These are phyloP conservation scores for Meloidogyne chitwoodi DNA, from an alignment of 1,140 invertebrate genomes.

Conservation along the genomic window DNA sequence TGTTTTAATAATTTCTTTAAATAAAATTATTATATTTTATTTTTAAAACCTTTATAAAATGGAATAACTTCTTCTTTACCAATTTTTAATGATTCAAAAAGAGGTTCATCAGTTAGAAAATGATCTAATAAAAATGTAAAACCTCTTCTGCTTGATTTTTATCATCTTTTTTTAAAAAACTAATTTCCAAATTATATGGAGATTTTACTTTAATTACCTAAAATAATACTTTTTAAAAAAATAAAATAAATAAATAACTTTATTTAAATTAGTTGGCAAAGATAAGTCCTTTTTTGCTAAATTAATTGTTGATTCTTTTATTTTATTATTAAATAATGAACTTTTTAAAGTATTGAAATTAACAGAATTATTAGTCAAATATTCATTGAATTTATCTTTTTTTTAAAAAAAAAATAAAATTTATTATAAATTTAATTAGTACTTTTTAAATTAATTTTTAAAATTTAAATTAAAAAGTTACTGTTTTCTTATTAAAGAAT, in stretches of 20 bases:
- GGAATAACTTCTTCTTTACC: not conserved
- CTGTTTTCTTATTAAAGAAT: not conserved
- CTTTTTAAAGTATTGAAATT: not conserved
- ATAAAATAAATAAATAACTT: too few species aligned
- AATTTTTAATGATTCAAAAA: not conserved
- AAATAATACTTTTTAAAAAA: not conserved
- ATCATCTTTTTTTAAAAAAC: not conserved
- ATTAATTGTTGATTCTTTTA: not conserved
- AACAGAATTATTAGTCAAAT: not conserved
- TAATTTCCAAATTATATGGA: not conserved
- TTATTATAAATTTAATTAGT: too few species aligned
- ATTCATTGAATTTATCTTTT: not conserved
- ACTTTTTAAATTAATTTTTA: too few species aligned
- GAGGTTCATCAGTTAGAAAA: not conserved
- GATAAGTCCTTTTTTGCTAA: not conserved
- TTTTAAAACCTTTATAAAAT: not conserved
- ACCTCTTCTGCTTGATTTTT: not conserved
- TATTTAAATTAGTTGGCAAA: not conserved
- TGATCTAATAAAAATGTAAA: not conserved
- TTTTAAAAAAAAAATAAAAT: not conserved
- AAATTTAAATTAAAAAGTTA: too few species aligned
- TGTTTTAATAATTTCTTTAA: not conserved
- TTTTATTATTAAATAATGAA: not conserved
- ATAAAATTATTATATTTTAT: not conserved
- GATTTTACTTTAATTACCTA: not conserved